Base-by-base conservation (phyloP, 2,113 vertebrate genomes). In the Zosterops pallidus region DNA sequence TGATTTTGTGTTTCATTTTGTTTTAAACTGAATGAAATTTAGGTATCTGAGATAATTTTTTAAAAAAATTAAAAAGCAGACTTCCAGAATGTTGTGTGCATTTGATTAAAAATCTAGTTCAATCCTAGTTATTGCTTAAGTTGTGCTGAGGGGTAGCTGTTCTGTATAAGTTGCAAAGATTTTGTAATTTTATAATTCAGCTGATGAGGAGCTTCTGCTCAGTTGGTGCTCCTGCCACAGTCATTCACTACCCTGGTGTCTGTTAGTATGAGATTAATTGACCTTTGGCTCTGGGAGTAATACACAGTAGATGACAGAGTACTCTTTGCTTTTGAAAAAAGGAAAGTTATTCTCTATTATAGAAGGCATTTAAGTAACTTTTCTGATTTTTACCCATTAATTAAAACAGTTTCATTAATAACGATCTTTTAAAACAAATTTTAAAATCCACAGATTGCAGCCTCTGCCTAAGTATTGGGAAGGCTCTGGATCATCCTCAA, bases 371-470 rank as follows among this genome's bases (percentile, higher is more conserved):
- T 74, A 59, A 77, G 20, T 68, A 78, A 76, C 12, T 85, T 89
- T 24, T 71, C 16, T 84, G 16, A 19, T 60, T 86, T 90, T 88
- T 88, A 31, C 29, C 35, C n/a, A 9, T 5, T 67, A 67, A 77
- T 49, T 62, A 23, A 74, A 83, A 6, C 3, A 8, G 24, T 63
- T 85, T 84, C 5, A 26, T 81, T 81, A 70, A 31, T 94, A 81
- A 90, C 1, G 6, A 33, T 46, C 33, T 9, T 79, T 77, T 41
- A 12, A 42, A 91, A 79, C 23, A 29, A 71, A 85, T 74, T 92
- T 90, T 96, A 25, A 87, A 90, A 90, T 87, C 71, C 59, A 74
- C 96, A 97, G 96, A 42, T 93, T 81, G 65, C 85, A 80, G 31
- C 62, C 42, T 94, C 69, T 68, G 1, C 86, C 64, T 95, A 47